Conservation (phyloP, 2,888 invertebrate genomes). For the Neocrepidodera transversa region DNA sequence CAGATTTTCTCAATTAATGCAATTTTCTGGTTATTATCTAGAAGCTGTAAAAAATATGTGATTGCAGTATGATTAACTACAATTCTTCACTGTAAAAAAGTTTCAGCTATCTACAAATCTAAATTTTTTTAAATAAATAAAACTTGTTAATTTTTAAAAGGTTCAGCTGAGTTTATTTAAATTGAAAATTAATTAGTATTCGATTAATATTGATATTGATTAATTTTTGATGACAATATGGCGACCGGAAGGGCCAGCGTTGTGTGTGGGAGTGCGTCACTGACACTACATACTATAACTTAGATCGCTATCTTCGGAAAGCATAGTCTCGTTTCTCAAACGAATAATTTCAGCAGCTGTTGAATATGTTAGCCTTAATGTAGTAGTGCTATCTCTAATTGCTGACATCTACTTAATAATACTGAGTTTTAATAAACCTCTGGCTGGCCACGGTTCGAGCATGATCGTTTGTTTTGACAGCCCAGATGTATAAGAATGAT, state of each 20-base stretch:
- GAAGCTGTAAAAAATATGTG: no score
- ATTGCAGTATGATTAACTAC: no score
- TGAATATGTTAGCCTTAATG: conserved; percentile 57
- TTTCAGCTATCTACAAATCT: no score
- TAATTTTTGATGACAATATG: conserved; percentile 1
- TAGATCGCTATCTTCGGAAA: conserved; percentile 58
- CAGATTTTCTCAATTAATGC: no score
- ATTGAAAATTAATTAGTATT: no score
- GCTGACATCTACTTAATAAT: conserved; percentile 56
- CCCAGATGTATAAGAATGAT: conserved; percentile 41
- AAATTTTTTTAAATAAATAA: no score
- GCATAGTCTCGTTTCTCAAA: conserved; percentile 57
- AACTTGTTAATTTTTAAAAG: no score
- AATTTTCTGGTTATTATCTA: no score
- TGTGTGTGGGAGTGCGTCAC: conserved; percentile 59
- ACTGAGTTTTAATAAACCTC: conserved; percentile 49
- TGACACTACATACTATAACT: conserved; percentile 57
- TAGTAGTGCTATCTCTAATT: conserved; percentile 51
- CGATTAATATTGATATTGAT: no score
- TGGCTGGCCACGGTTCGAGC: conserved; percentile 37
- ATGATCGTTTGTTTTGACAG: conserved; percentile 56
- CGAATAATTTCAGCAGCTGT: conserved; percentile 59
- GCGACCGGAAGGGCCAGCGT: conserved; percentile 57
- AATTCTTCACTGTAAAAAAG: no score
- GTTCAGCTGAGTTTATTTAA: no score